Percentiles rank a stretch among this genome's conserved stretches.
Conservation (phyloP, 2,113 vertebrate species). For the Scytalopus superciliaris region DNA sequence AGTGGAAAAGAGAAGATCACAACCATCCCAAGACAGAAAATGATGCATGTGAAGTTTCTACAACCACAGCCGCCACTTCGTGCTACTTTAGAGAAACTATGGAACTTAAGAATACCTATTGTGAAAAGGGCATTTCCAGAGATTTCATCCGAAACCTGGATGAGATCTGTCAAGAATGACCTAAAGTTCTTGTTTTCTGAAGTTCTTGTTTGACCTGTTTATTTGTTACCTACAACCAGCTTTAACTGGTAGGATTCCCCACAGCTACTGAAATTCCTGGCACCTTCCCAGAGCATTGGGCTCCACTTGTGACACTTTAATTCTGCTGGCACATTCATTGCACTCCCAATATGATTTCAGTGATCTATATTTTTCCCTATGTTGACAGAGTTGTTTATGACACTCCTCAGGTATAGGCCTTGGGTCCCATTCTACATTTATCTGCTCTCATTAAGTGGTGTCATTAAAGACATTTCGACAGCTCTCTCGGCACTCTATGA, state of each 20-base stretch:
- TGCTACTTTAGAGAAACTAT: neutral
- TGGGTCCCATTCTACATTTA: conserved; percentile 45
- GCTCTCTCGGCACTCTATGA: conserved; percentile 8
- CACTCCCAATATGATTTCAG: neutral
- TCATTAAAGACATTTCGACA: conserved; percentile 43
- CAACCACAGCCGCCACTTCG: neutral
- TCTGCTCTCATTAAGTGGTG: conserved; percentile 30
- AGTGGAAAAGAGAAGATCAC: neutral
- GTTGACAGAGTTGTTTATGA: conserved; percentile 34
- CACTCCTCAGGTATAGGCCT: conserved; percentile 28
- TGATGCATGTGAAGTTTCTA: neutral
- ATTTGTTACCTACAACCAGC: neutral
- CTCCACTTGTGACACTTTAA: neutral
- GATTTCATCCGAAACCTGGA: neutral
- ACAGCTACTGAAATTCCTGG: neutral
- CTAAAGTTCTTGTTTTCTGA: neutral
- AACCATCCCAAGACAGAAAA: neutral
- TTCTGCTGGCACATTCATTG: neutral
- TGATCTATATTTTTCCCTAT: neutral
- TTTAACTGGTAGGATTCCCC: neutral
- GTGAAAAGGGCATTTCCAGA: neutral
- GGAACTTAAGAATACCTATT: neutral
- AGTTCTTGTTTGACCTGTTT: neutral
- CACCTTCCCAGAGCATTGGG: neutral
- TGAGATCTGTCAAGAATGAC: neutral